These are phyloP conservation scores for Artibeus lituratus DNA, from an alignment of 2,797 vertebrate species.

Conservation along the genomic window DNA sequence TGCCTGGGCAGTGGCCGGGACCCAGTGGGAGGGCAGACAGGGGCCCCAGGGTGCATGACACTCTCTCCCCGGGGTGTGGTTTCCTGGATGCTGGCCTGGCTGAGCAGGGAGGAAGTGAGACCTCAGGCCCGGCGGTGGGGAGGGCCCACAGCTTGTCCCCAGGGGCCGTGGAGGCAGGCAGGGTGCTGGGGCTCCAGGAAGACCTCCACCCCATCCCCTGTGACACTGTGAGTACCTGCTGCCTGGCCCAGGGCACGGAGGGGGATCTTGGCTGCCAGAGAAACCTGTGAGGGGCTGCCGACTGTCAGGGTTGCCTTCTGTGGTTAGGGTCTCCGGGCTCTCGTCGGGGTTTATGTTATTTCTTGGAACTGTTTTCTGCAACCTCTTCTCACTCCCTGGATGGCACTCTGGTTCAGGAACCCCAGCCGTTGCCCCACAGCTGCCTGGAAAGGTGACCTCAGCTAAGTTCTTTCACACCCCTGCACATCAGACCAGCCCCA, in stretches of 20 bases:
- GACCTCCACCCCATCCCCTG: neutral
- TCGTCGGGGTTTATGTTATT: rapidly evolving
- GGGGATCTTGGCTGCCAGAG: rapidly evolving
- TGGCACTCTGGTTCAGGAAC: neutral
- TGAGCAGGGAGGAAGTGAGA: conserved; percentile 58
- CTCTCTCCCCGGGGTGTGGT: conserved; percentile 46
- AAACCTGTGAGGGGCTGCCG: neutral
- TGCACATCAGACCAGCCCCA: conserved; percentile 2
- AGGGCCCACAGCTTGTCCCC: neutral
- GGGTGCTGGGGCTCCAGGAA: neutral
- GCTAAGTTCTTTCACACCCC: neutral
- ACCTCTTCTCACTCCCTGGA: neutral
- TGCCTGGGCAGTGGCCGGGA: neutral
- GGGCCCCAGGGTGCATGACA: conserved; percentile 3
- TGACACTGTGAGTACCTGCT: conserved; percentile 54
- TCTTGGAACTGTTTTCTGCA: neutral
- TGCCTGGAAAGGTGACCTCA: conserved; percentile 22
- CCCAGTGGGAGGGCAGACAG: neutral
- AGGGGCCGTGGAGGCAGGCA: neutral
- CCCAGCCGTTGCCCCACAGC: conserved; percentile 26
- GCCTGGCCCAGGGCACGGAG: neutral
- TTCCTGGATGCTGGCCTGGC: conserved; percentile 52
- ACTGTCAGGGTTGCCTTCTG: neutral
- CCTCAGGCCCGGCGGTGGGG: neutral
- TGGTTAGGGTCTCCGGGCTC: neutral